Evolutionary conservation across 2,797 vertebrate species (phyloP).

Genomic region (Coluber constrictor): DNA sequence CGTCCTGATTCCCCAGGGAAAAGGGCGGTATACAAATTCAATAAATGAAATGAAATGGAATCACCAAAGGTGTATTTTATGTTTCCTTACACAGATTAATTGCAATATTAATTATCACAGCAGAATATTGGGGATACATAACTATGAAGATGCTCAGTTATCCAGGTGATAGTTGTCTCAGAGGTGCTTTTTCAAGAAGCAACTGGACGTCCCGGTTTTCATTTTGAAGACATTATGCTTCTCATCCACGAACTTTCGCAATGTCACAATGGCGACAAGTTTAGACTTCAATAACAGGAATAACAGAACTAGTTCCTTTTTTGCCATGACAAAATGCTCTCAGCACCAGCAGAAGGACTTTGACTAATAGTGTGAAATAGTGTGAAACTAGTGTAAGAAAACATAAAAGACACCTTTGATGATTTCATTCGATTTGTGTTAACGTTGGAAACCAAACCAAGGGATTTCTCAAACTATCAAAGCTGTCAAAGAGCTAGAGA

Average conservation of each 20-base stretch:
- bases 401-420: constrained; percentile 80
- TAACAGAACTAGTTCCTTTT: constrained; percentile 54
- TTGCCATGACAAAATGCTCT: constrained; percentile 69
- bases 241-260: too few species aligned
- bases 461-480: constrained; percentile 49
- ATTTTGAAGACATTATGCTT: too few species aligned
- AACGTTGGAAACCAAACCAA: constrained; percentile 62
- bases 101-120: not conserved
- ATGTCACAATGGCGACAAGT: not conserved
- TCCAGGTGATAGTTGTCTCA: not conserved
- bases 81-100: constrained; percentile 73
- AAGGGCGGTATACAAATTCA: too few species aligned
- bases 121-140: not conserved
- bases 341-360: constrained; percentile 69
- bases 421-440: constrained; percentile 72
- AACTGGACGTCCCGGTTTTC: not conserved
- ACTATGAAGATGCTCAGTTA: not conserved
- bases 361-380: constrained; percentile 72
- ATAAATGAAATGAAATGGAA: constrained; percentile 40
- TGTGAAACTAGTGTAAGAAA: constrained; percentile 80
- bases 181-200: too few species aligned
- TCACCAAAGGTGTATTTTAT: constrained; percentile 78
- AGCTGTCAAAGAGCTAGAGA: constrained; percentile 47
- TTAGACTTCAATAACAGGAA: constrained; percentile 66
- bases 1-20: too few species aligned